Base-by-base conservation (phyloP, 1,140 invertebrate species). In the Radopholus similis region DNA sequence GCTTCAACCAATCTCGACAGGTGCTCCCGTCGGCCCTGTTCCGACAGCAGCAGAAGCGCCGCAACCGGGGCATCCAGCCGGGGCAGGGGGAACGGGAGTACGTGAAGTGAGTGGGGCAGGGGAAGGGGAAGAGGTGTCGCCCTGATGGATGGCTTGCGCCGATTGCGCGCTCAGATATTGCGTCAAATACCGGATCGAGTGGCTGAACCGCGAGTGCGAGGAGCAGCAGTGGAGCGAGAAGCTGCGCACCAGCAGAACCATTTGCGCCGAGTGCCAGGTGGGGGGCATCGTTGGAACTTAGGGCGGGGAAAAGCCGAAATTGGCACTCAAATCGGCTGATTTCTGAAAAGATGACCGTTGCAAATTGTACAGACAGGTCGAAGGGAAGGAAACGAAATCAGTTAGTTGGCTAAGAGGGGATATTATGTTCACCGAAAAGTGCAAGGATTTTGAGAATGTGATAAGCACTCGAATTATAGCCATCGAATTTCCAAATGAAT, bases 231-330 rank as follows among this genome's bases (percentile, higher is more conserved):
- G 40, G 59, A 9, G 18, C 13, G 8, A 21, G 4, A 62, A 62
- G 47, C n/a, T 62, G 4, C 40, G 40, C 23, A 11, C 28, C 8
- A 21, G 49, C 42, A 26, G 28, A 26, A 28, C 34, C 9, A 62
- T 62, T 11, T 62, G 59, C 34, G 59, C 40, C 9, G 59, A 62
- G 18, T 62, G 59, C 9, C 59, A 62, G 30, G 47, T 51, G 47
- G 30, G 47, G 9, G 47, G 30, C 15, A 26, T 51, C 15, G 44
- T 51, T 21, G 18, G 4, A 21, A n/a, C n/a, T n/a, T n/a, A n/a
- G n/a, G n/a, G n/a, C n/a, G n/a, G n/a, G n/a, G n/a, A n/a, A n/a
- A n/a, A n/a, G n/a, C n/a, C n/a, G n/a, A n/a, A n/a, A n/a, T n/a
- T n/a, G n/a, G n/a, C n/a, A n/a, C n/a, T n/a, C n/a, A n/a, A n/a